These are phyloP conservation scores for Phrynosoma platyrhinos DNA, from an alignment of 2,113 vertebrate species.

Conservation along the genomic window DNA sequence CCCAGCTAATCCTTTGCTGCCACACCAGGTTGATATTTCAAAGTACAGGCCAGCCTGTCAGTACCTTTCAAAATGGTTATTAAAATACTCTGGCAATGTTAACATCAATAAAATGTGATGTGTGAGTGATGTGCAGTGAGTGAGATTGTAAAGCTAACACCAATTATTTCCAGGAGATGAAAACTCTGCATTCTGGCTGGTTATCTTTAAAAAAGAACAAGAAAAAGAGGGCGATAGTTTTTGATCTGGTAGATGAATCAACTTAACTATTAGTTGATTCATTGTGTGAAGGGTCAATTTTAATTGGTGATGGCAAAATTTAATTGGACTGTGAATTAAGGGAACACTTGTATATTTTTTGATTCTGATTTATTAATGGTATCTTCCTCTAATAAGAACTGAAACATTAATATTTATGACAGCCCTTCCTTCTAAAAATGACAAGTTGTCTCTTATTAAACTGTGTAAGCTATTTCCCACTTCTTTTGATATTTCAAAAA, in stretches of 20 bases:
- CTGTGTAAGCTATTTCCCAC: neutral
- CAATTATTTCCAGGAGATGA: slow-evolving; percentile 8
- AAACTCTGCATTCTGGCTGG: neutral
- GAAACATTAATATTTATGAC: neutral
- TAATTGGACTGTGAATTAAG: neutral
- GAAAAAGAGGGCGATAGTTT: neutral
- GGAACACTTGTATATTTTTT: neutral
- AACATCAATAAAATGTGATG: slow-evolving; percentile 32
- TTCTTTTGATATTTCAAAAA: neutral
- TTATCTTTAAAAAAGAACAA: neutral
- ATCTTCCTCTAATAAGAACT: neutral
- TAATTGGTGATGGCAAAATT: neutral
- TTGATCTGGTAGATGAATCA: neutral
- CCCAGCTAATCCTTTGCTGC: slow-evolving; percentile 57
- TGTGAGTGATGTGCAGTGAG: neutral
- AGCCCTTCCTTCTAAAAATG: neutral
- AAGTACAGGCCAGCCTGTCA: slow-evolving; percentile 45
- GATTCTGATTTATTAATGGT: neutral
- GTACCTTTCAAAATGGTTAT: slow-evolving; percentile 51
- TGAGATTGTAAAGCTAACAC: slow-evolving; percentile 9
- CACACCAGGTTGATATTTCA: slow-evolving; percentile 52
- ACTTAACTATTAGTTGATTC: neutral
- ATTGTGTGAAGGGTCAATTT: neutral
- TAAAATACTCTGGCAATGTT: slow-evolving; percentile 41
- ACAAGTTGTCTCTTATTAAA: neutral